Base-by-base conservation (phyloP, 2,888 invertebrate species). In the Drosophila peninsularis region DNA sequence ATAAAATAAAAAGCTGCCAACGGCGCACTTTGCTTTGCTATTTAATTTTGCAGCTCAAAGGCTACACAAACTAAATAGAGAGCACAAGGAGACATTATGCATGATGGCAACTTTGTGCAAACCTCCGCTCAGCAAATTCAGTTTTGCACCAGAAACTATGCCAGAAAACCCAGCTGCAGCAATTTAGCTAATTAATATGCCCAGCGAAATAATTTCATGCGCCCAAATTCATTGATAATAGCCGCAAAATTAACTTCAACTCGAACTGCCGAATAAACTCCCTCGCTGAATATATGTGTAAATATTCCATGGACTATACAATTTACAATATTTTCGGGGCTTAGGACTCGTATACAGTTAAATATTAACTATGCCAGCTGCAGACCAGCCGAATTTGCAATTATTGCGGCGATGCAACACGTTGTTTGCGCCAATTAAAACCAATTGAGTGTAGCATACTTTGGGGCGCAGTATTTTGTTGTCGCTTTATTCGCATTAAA, bases 31-130 rank as follows among this genome's bases (percentile, higher is more conserved):
- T 89, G 85, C 88, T 78, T 73, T 84, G 78, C 88, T 84, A 89
- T 84, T 84, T 88, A 87, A 84, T 84, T 89, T 89, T 82, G 84
- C 64, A 72, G 74, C 89, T 84, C 84, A 89, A 84, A 84, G 86
- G 89, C 76, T 66, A 80, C 72, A 47, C 60, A 83, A 86, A 80
- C 83, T 77, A 60, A 62, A 37, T 52, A 47, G 27, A 39, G 17
- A 32, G 61, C 49, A 27, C 53, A 24, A 41, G 61, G 70, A 63
- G 67, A 82, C 71, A 79, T 62, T 85, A 78, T 64, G 61, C 55
- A 56, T 80, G 68, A 52, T 63, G 63, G 34, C 44, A 73, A 69
- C 57, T 80, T 82, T 66, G 30, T 21, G 21, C 42, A 7, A 42
- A 21, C 42, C 4, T 19, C 11, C 19, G 0, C 62, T 63, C 27